Base-by-base conservation (phyloP, 1,140 invertebrate genomes). In the Conopomorpha cramerella region DNA sequence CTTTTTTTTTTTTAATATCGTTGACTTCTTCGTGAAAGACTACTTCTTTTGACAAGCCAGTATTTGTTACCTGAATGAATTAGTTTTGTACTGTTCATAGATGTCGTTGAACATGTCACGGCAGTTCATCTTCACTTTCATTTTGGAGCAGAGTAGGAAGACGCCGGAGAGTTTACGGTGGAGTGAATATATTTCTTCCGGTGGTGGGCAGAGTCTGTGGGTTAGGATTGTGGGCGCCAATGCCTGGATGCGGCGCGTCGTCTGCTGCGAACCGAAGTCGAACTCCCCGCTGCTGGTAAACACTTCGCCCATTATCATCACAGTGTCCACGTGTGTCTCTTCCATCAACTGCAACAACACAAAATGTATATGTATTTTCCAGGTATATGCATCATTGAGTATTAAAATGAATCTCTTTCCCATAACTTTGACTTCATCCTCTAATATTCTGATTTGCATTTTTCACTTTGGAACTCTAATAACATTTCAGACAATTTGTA, bases 151-250 rank as follows among this genome's bases (percentile, higher is more conserved):
- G 0, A 99, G 74, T 17, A 99, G 77, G 79, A 99, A 99, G 3
- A 97, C 87, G 0, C 98, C 98, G 0, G 98, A 97, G 38, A 99
- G 82, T 82, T 99, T 99, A 37, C 98, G 82, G 67, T 99, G 97
- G 2, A 99, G 79, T 0, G 96, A 99, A 74, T 99, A 99, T 43
- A 96, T 95, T 80, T 99, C 96, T 74, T 99, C 96, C 0, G 98
- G 98, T 0, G 98, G 98, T 10, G 98, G 93, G 31, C 93, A 95
- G 0, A 99, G 82, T 40, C 98, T 79, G 56, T 99, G 94, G 30
- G 89, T 85, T 14, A 99, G 76, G 83, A 99, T 98, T 0, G 96
- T 91, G 1, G 96, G 96, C n/a, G 99, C 89, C 3, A 98, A 53
- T 8, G 82, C 65, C 47, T 93, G 70, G 16, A 74, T 89, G 35